Base-by-base conservation (phyloP, 1,140 invertebrate genomes). In the Andrena cerasifolii region DNA sequence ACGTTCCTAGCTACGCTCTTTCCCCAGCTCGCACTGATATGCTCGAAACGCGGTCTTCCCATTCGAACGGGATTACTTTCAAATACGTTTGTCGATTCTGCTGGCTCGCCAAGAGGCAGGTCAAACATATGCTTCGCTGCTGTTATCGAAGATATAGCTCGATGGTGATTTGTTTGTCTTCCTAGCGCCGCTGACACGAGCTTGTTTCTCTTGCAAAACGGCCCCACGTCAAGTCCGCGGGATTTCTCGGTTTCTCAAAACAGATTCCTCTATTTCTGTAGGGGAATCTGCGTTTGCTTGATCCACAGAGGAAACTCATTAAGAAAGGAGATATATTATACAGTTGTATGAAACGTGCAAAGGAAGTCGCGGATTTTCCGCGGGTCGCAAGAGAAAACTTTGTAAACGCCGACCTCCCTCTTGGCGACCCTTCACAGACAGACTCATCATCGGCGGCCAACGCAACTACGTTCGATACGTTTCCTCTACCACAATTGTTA, bases 31-130 rank as follows among this genome's bases (percentile, higher is more conserved):
- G 3, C 24, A 24, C 63, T 71, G 71, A 83, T 80, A 80, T 65
- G 51, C 56, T 67, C 43, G 77, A 80, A 80, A 84, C 62, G 78
- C 53, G 40, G 47, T 59, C 3, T 18, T 58, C 63, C 31, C 28
- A 47, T 76, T 65, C 18, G 33, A 63, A 62, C 26, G 26, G 16
- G 51, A 72, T n/a, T 84, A 84, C 78, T 84, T 84, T 84, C 82
- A 84, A 63, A 33, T 66, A 65, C 58, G 26, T 75, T 67, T 67
- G 10, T 63, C 45, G 47, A 26, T n/a, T 54, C 56, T 14, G 6
- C 16, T 47, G n/a, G 8, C 10, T 47, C 2, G 14, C 16, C 8
- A 31, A 36, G 21, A 40, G 24, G 43, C 18, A 76, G 56, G 51
- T 47, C 53, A 75, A 75, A 58, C n/a, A 6, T 21, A 33, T 14